A percentile compares a stretch with the other conserved stretches of the same genome.
Conservation (phyloP, 2,113 vertebrate genomes). For the Cyanocitta stelleri region DNA sequence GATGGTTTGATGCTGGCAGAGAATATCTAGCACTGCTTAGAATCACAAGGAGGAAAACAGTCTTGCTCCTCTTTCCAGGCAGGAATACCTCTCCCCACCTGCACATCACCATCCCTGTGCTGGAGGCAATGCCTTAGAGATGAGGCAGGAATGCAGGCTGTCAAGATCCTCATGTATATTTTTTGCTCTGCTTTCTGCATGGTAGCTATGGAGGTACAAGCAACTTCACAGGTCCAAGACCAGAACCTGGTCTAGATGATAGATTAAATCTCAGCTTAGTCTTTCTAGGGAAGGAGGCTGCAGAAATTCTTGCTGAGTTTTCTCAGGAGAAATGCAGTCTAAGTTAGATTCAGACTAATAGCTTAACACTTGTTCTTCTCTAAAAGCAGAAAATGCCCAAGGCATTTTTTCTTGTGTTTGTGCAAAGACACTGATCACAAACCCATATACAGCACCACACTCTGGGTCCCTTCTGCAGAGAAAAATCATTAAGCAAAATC, state of each 20-base stretch:
- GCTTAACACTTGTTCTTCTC: conserved; percentile 57
- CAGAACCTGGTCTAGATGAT: background rate
- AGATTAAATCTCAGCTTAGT: conserved; percentile 32
- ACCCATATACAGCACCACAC: background rate
- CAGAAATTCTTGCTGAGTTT: conserved; percentile 3
- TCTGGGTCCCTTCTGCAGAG: conserved; percentile 41
- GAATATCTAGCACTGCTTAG: background rate
- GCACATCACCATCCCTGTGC: background rate
- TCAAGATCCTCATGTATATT: background rate
- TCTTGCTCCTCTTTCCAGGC: background rate
- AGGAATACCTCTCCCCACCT: background rate
- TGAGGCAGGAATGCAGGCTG: background rate
- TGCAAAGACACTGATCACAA: conserved; percentile 58
- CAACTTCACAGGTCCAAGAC: background rate
- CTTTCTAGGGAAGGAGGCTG: conserved; percentile 30
- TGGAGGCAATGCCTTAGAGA: background rate
- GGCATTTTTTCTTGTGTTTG: conserved; percentile 56
- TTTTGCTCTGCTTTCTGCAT: background rate
- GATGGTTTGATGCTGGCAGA: background rate
- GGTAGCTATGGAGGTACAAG: background rate
- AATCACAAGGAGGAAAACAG: background rate
- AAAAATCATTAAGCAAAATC: conserved; percentile 68
- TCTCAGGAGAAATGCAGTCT: conserved; percentile 56
- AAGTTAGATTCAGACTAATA: conserved; percentile 61
- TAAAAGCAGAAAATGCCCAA: conserved; percentile 58